Evolutionary conservation across 1,140 invertebrate genomes (phyloP).

Genomic region (Aphelinus certus): DNA sequence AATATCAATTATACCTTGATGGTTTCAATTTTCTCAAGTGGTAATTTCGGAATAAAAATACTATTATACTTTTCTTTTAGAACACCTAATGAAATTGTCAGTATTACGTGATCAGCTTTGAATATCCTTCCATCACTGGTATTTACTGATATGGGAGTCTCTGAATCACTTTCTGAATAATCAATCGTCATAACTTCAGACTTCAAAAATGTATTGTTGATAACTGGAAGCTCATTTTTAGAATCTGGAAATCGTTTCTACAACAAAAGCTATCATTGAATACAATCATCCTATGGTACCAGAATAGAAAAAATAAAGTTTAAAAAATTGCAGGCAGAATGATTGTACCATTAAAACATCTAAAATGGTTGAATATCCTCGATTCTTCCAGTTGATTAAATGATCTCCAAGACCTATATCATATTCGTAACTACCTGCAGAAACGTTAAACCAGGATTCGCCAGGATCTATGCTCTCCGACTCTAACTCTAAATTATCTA

Average conservation of each 20-base stretch:
- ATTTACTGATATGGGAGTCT: constrained; percentile 47
- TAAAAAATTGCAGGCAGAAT: background rate
- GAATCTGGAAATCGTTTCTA: constrained; percentile 55
- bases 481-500: constrained; percentile 66
- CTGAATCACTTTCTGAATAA: constrained; percentile 45
- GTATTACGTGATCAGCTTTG: constrained; percentile 59
- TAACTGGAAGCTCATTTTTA: constrained; percentile 48
- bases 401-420: constrained; percentile 68
- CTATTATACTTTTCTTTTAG: constrained; percentile 56
- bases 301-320: background rate
- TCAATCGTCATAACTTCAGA: constrained; percentile 54
- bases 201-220: constrained; percentile 52
- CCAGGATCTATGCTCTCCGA: constrained; percentile 58
- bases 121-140: constrained; percentile 52
- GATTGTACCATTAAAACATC: constrained; percentile 66
- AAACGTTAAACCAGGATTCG: constrained; percentile 69
- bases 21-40: constrained; percentile 50
- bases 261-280: constrained; percentile 19
- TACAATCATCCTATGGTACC: background rate
- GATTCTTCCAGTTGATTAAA: constrained; percentile 69
- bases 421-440: constrained; percentile 62
- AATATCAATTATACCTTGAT: constrained; percentile 57
- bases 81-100: constrained; percentile 64
- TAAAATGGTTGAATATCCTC: constrained; percentile 69
- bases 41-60: constrained; percentile 58